Percentiles rank a stretch among this genome's conserved stretches.
phyloP scores from a whole-genome alignment of 2,888 invertebrate genomes.

The Acrobeloides nanus region DNA sequence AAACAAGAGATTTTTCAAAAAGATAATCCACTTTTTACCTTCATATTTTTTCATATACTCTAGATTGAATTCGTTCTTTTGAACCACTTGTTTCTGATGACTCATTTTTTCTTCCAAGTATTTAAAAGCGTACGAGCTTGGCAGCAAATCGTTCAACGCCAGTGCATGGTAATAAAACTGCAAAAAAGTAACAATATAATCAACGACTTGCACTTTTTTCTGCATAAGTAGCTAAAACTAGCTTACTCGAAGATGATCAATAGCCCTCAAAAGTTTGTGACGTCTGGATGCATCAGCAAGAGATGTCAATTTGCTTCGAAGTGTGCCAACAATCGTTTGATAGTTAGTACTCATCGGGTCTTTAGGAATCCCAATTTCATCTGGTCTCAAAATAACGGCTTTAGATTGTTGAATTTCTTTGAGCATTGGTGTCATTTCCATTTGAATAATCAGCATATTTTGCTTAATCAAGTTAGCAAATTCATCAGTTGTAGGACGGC shows the following conservation, averaged over 20 bases:
- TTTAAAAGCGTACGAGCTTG: constrained; percentile 15
- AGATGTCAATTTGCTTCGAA: constrained; percentile 8
- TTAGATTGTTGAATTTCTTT: neutral
- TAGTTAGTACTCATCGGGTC: constrained; percentile 10
- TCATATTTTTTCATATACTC: neutral
- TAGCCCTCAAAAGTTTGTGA: constrained; percentile 5
- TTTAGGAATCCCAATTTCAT: constrained; percentile 16
- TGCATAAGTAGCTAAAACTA: neutral
- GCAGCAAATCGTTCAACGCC: constrained; percentile 19
- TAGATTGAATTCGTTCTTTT: constrained; percentile 4
- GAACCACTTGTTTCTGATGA: no score
- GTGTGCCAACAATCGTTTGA: constrained; percentile 11
- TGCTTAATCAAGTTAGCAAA: constrained; percentile 10
- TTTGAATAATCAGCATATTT: constrained; percentile 10
- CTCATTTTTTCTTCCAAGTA: no score
- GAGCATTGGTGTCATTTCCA: constrained; percentile 4
- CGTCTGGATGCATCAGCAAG: constrained; percentile 8
- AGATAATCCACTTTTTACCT: neutral
- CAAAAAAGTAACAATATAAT: no score
- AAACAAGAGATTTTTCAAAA: neutral
- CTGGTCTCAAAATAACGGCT: no score
- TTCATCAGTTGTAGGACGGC: constrained; percentile 9
- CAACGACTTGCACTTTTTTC: no score
- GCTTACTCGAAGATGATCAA: constrained; percentile 17
- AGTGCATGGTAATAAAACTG: constrained; percentile 23